A percentile compares a stretch with the other conserved stretches of the same genome.
Evolutionary conservation across 1,140 invertebrate species (phyloP).

Genomic region (Drosophila ogumai): DNA sequence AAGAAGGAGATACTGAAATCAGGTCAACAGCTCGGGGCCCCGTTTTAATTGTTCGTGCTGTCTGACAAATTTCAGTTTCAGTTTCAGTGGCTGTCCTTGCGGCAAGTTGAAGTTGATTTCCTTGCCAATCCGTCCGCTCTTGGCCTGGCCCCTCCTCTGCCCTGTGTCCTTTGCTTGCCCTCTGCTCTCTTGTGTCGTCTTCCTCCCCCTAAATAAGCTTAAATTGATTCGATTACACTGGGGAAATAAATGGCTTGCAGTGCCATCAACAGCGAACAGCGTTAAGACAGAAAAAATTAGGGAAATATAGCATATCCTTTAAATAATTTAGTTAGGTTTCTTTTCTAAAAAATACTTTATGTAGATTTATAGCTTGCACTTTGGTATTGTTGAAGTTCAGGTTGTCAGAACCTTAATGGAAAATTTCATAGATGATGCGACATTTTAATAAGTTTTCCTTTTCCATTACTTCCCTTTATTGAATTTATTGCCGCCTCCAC

Average conservation of each 20-base stretch:
- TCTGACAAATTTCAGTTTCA: slow-evolving; percentile 37
- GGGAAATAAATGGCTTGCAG: slow-evolving; percentile 11
- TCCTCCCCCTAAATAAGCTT: slow-evolving; percentile 13
- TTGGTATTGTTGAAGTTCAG: neutral
- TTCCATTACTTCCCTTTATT: slow-evolving; percentile 12
- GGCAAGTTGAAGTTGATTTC: slow-evolving; percentile 74
- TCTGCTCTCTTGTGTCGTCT: slow-evolving; percentile 25
- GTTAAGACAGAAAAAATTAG: too few relatives aligned
- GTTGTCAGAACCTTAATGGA: neutral
- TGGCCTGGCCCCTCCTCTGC: slow-evolving; percentile 3
- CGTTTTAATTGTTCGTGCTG: slow-evolving; percentile 64
- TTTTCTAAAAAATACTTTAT: neutral
- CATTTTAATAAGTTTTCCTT: slow-evolving; percentile 2
- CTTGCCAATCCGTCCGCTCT: slow-evolving; percentile 58
- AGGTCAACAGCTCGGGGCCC: slow-evolving; percentile 57
- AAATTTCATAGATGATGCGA: neutral
- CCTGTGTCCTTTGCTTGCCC: slow-evolving; percentile 67
- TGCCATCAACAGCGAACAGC: neutral
- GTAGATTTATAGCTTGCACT: neutral
- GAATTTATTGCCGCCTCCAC: neutral
- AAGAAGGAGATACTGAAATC: slow-evolving; percentile 25
- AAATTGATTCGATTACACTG: slow-evolving; percentile 68
- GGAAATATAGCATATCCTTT: neutral
- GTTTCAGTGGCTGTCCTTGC: slow-evolving; percentile 58
- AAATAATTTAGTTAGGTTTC: neutral